Base-by-base conservation (phyloP, 2,113 vertebrate species). In the Galbula dea region DNA sequence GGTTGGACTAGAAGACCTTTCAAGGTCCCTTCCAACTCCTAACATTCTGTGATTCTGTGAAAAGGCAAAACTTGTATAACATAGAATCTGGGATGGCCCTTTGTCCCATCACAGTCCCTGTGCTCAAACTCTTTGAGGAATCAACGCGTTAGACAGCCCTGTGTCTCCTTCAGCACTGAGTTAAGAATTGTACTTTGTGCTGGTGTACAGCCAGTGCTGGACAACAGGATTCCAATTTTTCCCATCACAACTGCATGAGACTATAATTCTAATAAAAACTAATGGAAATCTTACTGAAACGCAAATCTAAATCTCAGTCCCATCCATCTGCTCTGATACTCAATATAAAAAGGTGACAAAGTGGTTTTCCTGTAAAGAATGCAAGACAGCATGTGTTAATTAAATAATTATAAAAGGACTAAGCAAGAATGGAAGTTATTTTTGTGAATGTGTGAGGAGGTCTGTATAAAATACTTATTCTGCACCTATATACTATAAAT, bases 381-480 rank as follows among this genome's bases (percentile, higher is more conserved):
- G 11, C 21, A 89, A 87, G 23, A 11, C 12, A 73, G 19, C 2
- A 21, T 3, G 7, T 30, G 45, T n/a, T 79, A 80, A 85, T 80
- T 49, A 65, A 76, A 79, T 39, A 89, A 62, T 32, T 16, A 51
- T 11, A 55, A 52, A 89, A 58, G 21, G 30, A 61, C 18, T 66
- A n/a, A 23, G 27, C 32, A 84, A 75, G 32, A 20, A 66, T 69
- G 29, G 54, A 88, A 74, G 18, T 20, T 17, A 36, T 89, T 73
- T 91, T 69, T 59, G 58, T 7, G 23, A 65, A 62, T 17, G 30
- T 75, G 57, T 68, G n/a, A 66, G 62, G 32, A 92, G 39, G 49
- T 65, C 19, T 61, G 17, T 68, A 48, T 65, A 51, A 72, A 92
- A 89, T 79, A 72, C 68, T 86, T 92, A 58, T 69, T 93, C 83